Evolutionary conservation across 2,797 vertebrate species (phyloP).

Genomic region (Sarcophilus harrisii): DNA sequence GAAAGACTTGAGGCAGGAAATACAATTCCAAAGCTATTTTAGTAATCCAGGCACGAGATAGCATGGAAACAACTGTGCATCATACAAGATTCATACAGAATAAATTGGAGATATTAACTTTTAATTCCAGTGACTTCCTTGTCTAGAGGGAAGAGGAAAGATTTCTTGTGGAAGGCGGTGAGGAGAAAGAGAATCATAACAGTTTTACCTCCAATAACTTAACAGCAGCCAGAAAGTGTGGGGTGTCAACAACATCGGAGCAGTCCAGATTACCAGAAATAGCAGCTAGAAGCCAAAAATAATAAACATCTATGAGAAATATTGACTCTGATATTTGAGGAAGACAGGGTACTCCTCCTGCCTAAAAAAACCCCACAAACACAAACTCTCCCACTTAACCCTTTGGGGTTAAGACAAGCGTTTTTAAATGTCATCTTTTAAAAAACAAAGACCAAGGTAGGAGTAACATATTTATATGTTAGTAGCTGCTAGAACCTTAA

Average conservation of each 20-base stretch:
- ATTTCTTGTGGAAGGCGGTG: too few species aligned
- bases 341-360: background rate
- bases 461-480: background rate
- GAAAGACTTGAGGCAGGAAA: too few species aligned
- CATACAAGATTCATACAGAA: too few species aligned
- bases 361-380: too few species aligned
- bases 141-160: background rate
- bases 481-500: background rate
- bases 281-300: conserved; percentile 86
- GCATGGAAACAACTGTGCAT: too few species aligned
- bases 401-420: background rate
- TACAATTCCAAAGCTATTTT: too few species aligned
- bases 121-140: too few species aligned
- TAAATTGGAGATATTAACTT: too few species aligned
- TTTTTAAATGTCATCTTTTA: rapidly evolving
- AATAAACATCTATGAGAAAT: conserved; percentile 16
- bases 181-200: too few species aligned
- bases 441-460: background rate
- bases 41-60: too few species aligned
- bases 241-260: conserved; percentile 87
- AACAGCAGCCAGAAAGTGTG: conserved; percentile 87
- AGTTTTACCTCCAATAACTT: conserved; percentile 92
- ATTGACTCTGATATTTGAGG: background rate
- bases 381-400: background rate
- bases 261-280: conserved; percentile 92